phyloP scores from a whole-genome alignment of 2,888 invertebrate genomes.

The Prenolepis imparis region DNA sequence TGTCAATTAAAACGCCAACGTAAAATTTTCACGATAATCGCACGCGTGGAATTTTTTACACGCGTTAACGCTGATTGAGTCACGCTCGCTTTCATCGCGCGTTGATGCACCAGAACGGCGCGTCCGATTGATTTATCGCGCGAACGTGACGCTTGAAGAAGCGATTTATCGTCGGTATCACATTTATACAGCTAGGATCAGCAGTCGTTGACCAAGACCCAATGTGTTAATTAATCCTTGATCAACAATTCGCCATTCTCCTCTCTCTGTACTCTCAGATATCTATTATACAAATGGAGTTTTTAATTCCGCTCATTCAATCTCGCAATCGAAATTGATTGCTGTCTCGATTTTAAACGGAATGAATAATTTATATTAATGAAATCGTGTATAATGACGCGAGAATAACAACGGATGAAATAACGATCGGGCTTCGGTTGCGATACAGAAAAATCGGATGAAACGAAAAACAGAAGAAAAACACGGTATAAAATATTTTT shows the following conservation, averaged over 20 bases:
- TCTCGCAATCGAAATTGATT: neutral
- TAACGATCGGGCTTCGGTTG: neutral
- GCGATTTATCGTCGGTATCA: constrained; percentile 27
- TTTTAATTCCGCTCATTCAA: neutral
- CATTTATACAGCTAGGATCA: constrained; percentile 20
- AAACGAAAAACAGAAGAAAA: neutral
- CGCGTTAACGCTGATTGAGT: constrained; percentile 40
- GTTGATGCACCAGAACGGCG: neutral
- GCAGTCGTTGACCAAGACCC: neutral
- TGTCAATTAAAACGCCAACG: constrained; percentile 21
- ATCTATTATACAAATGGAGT: neutral
- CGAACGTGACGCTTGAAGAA: constrained; percentile 35
- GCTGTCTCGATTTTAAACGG: neutral
- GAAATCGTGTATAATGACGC: neutral
- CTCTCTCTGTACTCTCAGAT: neutral
- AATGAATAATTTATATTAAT: constrained; percentile 6
- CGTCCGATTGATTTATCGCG: constrained; percentile 41
- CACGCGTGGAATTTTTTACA: constrained; percentile 34
- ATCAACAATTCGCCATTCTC: constrained; percentile 22
- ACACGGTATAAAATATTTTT: neutral
- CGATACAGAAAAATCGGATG: neutral
- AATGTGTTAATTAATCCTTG: constrained; percentile 5
- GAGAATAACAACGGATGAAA: neutral
- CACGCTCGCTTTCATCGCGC: constrained; percentile 58
- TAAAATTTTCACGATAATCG: constrained; percentile 24